Evolutionary conservation across 92 coral and sea anemone species (phyloP), one percentile per base, ranked within the genome.

Genomic region (Muricea muricata): DNA sequence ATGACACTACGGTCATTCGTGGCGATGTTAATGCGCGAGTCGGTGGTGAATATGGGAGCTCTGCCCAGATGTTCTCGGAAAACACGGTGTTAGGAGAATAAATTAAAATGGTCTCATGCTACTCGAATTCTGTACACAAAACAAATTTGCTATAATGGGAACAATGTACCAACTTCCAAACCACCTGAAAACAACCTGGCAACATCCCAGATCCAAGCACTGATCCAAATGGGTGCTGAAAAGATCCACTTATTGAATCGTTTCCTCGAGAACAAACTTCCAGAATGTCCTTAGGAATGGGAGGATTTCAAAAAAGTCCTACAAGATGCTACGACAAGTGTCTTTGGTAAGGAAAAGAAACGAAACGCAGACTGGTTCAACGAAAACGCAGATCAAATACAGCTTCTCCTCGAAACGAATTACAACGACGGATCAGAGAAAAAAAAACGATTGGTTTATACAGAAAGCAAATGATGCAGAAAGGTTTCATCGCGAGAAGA

Each of bases 131-230:
- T 84, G 88, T 71, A 21, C 88, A 46, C 79, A 84, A 42, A 75
- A 31, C 35, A 80, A 88, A 20, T 71, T 75, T 5, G 65, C 85
- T 8, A 52, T 75, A 9, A 88, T 88, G 84, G 91, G 84, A 37
- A 88, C 88, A 3, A 88, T 88, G 91, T 88, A 84, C 80, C 89
- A 61, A 65, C 73, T 84, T 88, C 23, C 84, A 88, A 81, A 88
- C 56, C 70, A 84, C 91, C 65, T 88, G 89, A 88, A 88, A 88
- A 70, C 89, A 84, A 30, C 4, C 65, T 83, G 39, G 88, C n/a
- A n/a, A n/a, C n/a, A n/a, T n/a, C n/a, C n/a, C n/a, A n/a, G 84
- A 7, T 83, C 88, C 35, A 88, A 88, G 55, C 91, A 88, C 45
- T 88, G 81, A 87, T 85, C 83, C 25, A 84, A 82, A 35, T 84